Evolutionary conservation across 2,113 vertebrate species (phyloP).

Genomic region (Ardeotis arabs): DNA sequence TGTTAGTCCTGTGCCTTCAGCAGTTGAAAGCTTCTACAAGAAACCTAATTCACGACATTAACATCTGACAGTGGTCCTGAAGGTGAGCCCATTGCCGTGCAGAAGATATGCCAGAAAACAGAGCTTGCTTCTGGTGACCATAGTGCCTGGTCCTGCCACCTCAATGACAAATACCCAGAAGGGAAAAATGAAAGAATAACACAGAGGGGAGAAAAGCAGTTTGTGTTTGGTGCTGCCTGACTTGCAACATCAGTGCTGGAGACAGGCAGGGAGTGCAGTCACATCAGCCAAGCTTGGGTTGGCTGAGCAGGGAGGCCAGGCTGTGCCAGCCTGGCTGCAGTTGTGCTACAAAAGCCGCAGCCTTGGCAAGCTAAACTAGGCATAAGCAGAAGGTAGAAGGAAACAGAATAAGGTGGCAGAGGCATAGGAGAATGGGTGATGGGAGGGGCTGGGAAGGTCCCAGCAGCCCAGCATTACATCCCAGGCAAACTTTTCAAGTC

Average conservation of each 20-base stretch:
- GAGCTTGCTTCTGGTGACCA: not conserved
- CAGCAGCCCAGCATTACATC: not conserved
- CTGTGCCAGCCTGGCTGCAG: not conserved
- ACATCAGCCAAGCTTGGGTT: not conserved
- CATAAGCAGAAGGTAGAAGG: not conserved
- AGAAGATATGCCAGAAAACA: not conserved
- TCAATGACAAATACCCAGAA: not conserved
- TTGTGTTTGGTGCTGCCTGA: not conserved
- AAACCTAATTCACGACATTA: not conserved
- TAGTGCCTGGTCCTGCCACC: not conserved
- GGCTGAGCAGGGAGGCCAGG: not conserved
- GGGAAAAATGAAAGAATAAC: not conserved
- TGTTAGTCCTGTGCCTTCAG: not conserved
- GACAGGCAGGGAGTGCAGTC: not conserved
- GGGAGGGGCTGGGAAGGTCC: not conserved
- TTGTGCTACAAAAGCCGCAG: not conserved
- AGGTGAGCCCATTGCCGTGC: not conserved
- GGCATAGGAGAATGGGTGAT: not conserved
- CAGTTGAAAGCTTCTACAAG: not conserved
- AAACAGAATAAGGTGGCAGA: not conserved
- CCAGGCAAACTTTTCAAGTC: constrained; percentile 13
- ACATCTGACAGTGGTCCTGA: not conserved
- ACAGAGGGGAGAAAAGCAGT: not conserved
- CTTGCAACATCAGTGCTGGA: not conserved
- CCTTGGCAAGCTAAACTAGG: not conserved